Evolutionary conservation across 2,113 vertebrate genomes (phyloP), one percentile per base, ranked within the genome.

Genomic region (Dipodomys merriami): DNA sequence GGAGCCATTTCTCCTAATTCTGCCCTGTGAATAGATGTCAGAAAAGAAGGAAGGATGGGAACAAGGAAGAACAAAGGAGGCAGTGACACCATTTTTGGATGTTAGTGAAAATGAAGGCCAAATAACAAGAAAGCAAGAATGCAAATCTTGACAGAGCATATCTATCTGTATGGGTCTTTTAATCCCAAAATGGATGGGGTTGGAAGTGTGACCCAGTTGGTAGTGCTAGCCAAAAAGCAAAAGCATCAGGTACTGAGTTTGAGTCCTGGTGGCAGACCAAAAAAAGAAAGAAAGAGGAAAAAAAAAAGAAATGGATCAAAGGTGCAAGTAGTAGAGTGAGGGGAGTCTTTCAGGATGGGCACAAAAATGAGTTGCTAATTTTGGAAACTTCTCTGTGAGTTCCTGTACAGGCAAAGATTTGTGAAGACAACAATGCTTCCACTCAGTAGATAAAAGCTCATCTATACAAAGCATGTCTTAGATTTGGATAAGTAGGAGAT

Each of bases 71-170:
- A 46, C 65, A 69, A 62, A 15, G 11, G 16, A n/a, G 5, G 49
- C 0, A 1, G 0, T 1, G n/a, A 29, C 19, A 33, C 11, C 7
- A 11, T 11, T 33, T 44, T 18, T 10, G 53, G 57, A 60, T 2
- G 1, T 25, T 15, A 7, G 12, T 81, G 16, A 30, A 84, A 86
- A 87, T 39, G 18, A 77, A 91, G 68, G 77, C 6, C 29, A 57
- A 76, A 60, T 7, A 35, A 10, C 4, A 49, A 73, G 53, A 88
- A 29, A 39, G 18, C 22, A 1, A 6, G 64, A 12, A 8, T n/a
- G 30, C 7, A 35, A 12, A 3, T 64, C 53, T 30, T 65, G 73
- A 29, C 10, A 73, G 35, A 78, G 69, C 82, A 46, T 11, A 57
- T 69, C 65, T 13, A 39, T 4, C 44, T 22, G 4, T 9, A 7